Base-by-base conservation (phyloP, 1,140 invertebrate species). In the Hylyphantes graminicola region DNA sequence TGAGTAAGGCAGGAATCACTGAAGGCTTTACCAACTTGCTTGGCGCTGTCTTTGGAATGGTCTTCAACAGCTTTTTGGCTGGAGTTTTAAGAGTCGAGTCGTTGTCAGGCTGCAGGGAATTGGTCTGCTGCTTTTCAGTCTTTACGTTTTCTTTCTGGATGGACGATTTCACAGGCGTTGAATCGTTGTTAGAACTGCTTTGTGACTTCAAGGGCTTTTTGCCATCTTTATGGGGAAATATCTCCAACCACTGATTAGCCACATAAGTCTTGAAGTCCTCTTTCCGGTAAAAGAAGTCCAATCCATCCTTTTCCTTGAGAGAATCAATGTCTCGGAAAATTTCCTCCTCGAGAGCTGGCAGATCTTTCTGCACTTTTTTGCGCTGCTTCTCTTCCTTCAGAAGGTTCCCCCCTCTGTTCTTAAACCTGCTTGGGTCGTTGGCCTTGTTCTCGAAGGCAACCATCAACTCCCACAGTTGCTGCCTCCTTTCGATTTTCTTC, bases 371-470 rank as follows among this genome's bases (percentile, higher is more conserved):
- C 0, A 93, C 90, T n/a, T 93, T 92, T 88, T 95, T 96, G 13
- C 95, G 91, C 87, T 95, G 94, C 86, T 94, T 95, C 89, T 97
- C 96, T 88, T 97, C 95, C 50, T 92, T 91, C 0, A 97, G 89
- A 9, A 97, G 90, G 86, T 94, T 93, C 0, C 95, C 95, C 9
- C 95, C 95, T 67, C 96, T 92, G 90, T 96, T 96, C 80, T 95
- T 93, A 88, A 94, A 96, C 3, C 96, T 92, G 85, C 94, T 93
- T 0, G 95, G 94, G 88, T 95, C 94, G 35, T 92, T 92, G 0
- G 93, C 93, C 86, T 93, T 93, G 73, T 87, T 89, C 85, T 95
- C 93, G 9, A 96, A 88, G 35, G 94, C 92, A 35, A 91, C 91
- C 91, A 93, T 93, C 87, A 94, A 92, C 9, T 91, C 88, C 92